A percentile compares a stretch with the other conserved stretches of the same genome.
Evolutionary conservation across 1,140 invertebrate species (phyloP).

Genomic region (Bombus breviceps): DNA sequence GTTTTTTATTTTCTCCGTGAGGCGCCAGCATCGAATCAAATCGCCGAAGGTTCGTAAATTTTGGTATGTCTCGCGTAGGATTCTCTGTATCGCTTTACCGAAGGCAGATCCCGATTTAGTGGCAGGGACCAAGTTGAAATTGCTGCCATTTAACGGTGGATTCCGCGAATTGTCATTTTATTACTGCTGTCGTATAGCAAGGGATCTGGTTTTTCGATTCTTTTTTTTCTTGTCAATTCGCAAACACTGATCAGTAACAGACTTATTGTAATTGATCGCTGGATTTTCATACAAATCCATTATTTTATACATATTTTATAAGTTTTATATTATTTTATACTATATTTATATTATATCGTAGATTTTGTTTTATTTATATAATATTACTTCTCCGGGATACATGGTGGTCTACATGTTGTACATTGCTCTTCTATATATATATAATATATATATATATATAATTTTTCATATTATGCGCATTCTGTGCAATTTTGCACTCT

Average conservation of each 20-base stretch:
- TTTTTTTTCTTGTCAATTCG: background rate
- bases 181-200: background rate
- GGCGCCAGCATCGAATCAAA: background rate
- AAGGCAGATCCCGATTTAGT: background rate
- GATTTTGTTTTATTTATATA: no score
- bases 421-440: no score
- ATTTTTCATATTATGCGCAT: no score
- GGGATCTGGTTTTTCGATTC: background rate
- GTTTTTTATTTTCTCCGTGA: background rate
- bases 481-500: no score
- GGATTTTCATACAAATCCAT: no score
- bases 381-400: no score
- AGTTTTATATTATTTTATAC: no score
- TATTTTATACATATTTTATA: no score
- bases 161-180: slow-evolving; percentile 20
- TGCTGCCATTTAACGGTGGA: slow-evolving; percentile 15
- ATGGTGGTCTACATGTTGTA: no score
- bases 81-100: background rate
- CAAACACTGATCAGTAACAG: background rate
- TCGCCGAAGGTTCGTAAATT: background rate
- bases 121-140: background rate
- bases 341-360: no score
- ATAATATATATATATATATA: no score
- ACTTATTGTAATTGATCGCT: background rate
- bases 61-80: background rate